Conservation (phyloP, 2,797 vertebrate genomes). For the Acipenser oxyrinchus region DNA sequence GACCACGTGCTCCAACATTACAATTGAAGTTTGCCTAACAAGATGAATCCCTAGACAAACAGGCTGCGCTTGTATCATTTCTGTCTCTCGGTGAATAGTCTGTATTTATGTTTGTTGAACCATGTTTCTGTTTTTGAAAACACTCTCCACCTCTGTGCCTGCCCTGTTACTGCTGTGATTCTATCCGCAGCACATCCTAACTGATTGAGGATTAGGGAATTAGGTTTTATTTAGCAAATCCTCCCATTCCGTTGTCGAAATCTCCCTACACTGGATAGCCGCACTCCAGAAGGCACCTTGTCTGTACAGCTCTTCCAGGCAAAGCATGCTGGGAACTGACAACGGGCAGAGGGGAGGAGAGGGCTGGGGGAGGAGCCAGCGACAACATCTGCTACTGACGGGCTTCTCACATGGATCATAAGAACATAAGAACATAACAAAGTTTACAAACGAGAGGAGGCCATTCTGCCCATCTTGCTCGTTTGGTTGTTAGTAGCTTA, state of each 20-base stretch:
- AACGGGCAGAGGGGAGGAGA: slow-evolving; percentile 6
- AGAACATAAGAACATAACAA: no score
- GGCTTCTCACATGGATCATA: no score
- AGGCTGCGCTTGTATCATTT: no score
- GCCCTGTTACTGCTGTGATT: slow-evolving; percentile 23
- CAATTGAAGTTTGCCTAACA: no score
- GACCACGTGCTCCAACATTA: no score
- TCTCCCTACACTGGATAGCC: slow-evolving; percentile 33
- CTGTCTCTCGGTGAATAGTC: background rate
- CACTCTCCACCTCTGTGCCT: no score
- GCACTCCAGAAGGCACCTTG: slow-evolving; percentile 40
- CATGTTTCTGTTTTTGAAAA: background rate
- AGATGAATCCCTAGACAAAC: no score
- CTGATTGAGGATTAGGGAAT: slow-evolving; percentile 35
- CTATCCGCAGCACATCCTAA: slow-evolving; percentile 24
- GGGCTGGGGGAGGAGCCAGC: slow-evolving; percentile 15
- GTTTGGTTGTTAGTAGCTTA: no score
- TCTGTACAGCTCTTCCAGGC: slow-evolving; percentile 12
- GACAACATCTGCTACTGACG: slow-evolving; percentile 25
- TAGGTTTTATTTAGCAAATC: slow-evolving; percentile 73
- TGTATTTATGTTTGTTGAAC: background rate
- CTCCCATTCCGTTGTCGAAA: slow-evolving; percentile 38
- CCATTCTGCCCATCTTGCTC: no score
- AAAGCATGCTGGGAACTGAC: slow-evolving; percentile 3
- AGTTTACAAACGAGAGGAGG: no score